phyloP scores from a whole-genome alignment of 2,113 vertebrate species.

The Myanophis thanlyinensis region DNA sequence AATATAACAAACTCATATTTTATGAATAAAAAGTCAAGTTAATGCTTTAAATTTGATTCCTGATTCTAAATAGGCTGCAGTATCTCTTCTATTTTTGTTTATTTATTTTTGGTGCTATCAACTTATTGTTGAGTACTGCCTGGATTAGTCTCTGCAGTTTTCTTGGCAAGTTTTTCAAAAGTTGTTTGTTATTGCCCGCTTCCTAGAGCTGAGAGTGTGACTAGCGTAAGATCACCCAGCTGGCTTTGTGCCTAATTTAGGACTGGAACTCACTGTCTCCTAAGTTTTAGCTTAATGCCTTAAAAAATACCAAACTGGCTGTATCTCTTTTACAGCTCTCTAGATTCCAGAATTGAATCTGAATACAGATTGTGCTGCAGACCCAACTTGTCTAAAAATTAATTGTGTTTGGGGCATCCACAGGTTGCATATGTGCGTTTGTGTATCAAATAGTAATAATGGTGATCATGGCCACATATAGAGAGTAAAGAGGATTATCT shows the following conservation, averaged over 20 bases:
- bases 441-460: not conserved
- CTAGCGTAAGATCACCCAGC: not conserved
- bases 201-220: not conserved
- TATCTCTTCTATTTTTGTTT: not conserved
- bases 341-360: not conserved
- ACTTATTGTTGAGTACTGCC: not conserved
- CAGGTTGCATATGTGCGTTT: not conserved
- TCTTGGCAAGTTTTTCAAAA: not conserved
- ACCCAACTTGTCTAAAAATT: not conserved
- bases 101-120: not conserved
- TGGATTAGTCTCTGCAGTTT: not conserved
- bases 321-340: not conserved
- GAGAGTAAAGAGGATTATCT: too few relatives aligned
- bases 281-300: not conserved
- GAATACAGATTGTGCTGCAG: not conserved
- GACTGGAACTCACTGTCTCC: not conserved
- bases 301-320: not conserved
- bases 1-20: not conserved
- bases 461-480: not conserved
- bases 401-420: not conserved
- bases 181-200: not conserved
- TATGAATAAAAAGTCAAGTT: not conserved
- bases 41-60: not conserved
- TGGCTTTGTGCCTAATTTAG: not conserved
- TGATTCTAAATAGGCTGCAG: not conserved